Conservation (phyloP, 2,888 invertebrate species). For the Caenorhabditis angaria region DNA sequence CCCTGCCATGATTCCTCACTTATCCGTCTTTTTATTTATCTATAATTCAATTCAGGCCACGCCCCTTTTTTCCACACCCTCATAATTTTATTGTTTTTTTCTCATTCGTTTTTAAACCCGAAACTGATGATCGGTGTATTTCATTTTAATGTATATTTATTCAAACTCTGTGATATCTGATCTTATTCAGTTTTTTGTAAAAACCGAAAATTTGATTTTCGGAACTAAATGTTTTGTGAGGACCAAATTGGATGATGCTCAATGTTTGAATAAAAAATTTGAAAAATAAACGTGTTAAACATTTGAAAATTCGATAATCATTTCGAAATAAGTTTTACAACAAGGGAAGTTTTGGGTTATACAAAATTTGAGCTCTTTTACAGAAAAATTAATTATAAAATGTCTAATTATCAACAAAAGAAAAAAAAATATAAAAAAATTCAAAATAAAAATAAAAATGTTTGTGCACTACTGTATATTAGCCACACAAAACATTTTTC, state of each 20-base stretch:
- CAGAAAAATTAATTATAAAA: too few species aligned
- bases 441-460: too few species aligned
- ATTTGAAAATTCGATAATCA: too few species aligned
- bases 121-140: conserved; percentile 1
- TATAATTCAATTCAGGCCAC: background rate
- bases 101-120: background rate
- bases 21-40: background rate
- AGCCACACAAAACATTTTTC: background rate
- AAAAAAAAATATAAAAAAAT: too few species aligned
- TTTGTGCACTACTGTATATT: background rate
- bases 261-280: background rate
- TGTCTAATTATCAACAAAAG: too few species aligned
- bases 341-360: too few species aligned
- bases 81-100: background rate
- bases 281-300: background rate
- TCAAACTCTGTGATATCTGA: background rate
- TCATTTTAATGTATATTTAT: background rate
- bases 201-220: background rate
- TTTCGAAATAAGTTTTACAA: too few species aligned
- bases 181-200: background rate
- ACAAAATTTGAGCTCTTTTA: too few species aligned
- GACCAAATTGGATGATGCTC: conserved; percentile 2
- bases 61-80: conserved; percentile 11
- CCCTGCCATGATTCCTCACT: conserved; percentile 20
- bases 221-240: background rate